Evolutionary conservation across 2,888 invertebrate species (phyloP).

Genomic region (Synanthedon andrenaeformis): DNA sequence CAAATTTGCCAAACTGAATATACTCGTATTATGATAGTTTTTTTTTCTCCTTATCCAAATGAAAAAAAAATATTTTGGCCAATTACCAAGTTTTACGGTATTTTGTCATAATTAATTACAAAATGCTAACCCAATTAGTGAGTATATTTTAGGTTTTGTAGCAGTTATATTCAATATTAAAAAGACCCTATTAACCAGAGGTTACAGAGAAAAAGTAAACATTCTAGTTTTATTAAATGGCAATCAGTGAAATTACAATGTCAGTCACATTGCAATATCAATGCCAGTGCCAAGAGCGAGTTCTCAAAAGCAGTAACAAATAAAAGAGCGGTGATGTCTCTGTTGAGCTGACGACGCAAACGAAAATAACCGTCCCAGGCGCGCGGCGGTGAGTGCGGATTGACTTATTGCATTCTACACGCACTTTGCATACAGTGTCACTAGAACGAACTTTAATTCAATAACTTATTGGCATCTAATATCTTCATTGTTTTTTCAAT

Average conservation of each 20-base stretch:
- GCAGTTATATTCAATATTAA: no score
- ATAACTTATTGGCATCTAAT: no score
- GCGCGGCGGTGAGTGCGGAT: conserved; percentile 16
- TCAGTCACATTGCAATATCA: conserved; percentile 9
- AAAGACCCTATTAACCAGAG: no score
- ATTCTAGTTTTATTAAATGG: no score
- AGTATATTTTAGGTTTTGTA: no score
- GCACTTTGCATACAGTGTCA: not conserved
- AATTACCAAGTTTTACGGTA: not conserved
- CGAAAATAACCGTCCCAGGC: conserved; percentile 60
- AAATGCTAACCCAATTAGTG: not conserved
- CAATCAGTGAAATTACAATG: not conserved
- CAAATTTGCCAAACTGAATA: conserved; percentile 37
- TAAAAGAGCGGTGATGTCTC: conserved; percentile 43
- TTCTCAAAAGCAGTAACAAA: conserved; percentile 48
- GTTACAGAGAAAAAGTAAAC: no score
- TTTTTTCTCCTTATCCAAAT: conserved; percentile 50
- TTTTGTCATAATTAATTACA: not conserved
- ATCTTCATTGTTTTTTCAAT: no score
- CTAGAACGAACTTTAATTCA: no score
- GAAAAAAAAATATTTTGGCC: conserved; percentile 7
- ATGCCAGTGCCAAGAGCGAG: conserved; percentile 56
- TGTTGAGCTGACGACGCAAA: conserved; percentile 37
- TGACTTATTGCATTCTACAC: not conserved
- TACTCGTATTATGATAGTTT: conserved; percentile 26